Percentiles rank a stretch among this genome's conserved stretches.
phyloP scores from a whole-genome alignment of 2,888 invertebrate genomes.

The Choreutis nemorana region DNA sequence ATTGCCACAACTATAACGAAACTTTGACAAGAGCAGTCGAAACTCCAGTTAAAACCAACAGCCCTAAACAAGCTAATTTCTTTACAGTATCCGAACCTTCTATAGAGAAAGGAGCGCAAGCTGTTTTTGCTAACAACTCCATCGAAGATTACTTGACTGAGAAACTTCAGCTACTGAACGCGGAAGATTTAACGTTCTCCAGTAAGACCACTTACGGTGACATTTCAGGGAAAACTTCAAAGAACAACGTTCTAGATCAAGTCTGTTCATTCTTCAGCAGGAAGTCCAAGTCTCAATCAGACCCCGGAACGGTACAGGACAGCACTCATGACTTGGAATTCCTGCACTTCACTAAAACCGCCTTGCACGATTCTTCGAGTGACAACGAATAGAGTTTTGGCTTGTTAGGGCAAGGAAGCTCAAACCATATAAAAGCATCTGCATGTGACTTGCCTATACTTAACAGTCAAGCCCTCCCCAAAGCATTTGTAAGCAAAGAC shows the following conservation, averaged over 20 bases:
- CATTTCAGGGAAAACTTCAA: slow-evolving; percentile 37
- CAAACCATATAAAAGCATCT: too few relatives aligned
- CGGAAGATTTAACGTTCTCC: slow-evolving; percentile 29
- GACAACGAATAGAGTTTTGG: slow-evolving; percentile 25
- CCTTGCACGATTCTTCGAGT: slow-evolving; percentile 32
- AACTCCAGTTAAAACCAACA: slow-evolving; percentile 9
- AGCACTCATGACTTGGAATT: slow-evolving; percentile 29
- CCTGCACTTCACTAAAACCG: too few relatives aligned
- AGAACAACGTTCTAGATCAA: slow-evolving; percentile 35
- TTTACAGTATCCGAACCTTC: slow-evolving; percentile 19
- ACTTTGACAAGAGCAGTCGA: slow-evolving; percentile 12
- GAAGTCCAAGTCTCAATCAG: slow-evolving; percentile 25
- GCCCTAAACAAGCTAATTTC: slow-evolving; percentile 10
- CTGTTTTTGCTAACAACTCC: slow-evolving; percentile 41
- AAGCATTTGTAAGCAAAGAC: too few relatives aligned
- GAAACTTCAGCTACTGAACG: slow-evolving; percentile 26
- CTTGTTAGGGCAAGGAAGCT: too few relatives aligned
- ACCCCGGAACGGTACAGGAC: slow-evolving; percentile 27
- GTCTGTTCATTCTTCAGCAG: slow-evolving; percentile 27
- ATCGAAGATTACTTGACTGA: slow-evolving; percentile 46
- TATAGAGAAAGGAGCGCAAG: slow-evolving; percentile 38
- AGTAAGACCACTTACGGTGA: slow-evolving; percentile 28
- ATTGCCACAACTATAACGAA: slow-evolving; percentile 30
- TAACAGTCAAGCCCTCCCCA: too few relatives aligned
- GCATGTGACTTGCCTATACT: too few relatives aligned